These are phyloP conservation scores for Spodoptera picta DNA, from an alignment of 2,888 invertebrate genomes.

Conservation along the genomic window DNA sequence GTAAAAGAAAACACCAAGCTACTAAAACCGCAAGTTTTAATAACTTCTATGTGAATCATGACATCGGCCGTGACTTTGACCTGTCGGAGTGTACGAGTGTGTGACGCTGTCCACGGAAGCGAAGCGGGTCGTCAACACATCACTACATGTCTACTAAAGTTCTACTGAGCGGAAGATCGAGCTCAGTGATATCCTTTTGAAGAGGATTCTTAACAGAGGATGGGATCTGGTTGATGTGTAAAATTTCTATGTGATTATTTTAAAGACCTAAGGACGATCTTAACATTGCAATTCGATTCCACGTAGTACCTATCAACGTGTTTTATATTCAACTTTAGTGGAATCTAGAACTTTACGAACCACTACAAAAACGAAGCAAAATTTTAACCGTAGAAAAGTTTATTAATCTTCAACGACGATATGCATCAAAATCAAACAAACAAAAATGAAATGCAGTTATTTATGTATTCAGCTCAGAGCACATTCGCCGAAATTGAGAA, in stretches of 20 bases:
- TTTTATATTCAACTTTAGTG: too few relatives aligned
- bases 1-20: slow-evolving; percentile 4
- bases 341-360: too few relatives aligned
- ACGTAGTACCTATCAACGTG: too few relatives aligned
- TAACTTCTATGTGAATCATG: slow-evolving; percentile 37
- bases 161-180: slow-evolving; percentile 13
- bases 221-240: not conserved
- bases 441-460: slow-evolving; percentile 18
- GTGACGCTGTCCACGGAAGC: slow-evolving; percentile 34
- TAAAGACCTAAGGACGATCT: too few relatives aligned
- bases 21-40: slow-evolving; percentile 27
- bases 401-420: not conserved
- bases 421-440: not conserved
- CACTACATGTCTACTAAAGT: slow-evolving; percentile 7
- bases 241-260: too few relatives aligned
- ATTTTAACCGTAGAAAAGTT: not conserved
- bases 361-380: not conserved
- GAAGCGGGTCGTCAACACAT: slow-evolving; percentile 40
- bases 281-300: too few relatives aligned
- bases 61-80: slow-evolving; percentile 48
- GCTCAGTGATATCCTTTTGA: not conserved
- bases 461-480: slow-evolving; percentile 25
- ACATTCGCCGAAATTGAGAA: slow-evolving; percentile 27
- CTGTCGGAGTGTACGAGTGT: slow-evolving; percentile 19
- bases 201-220: not conserved